Evolutionary conservation across 2,888 invertebrate genomes (phyloP), one percentile per base, ranked within the genome.

Genomic region (Malthinus flaveolus): DNA sequence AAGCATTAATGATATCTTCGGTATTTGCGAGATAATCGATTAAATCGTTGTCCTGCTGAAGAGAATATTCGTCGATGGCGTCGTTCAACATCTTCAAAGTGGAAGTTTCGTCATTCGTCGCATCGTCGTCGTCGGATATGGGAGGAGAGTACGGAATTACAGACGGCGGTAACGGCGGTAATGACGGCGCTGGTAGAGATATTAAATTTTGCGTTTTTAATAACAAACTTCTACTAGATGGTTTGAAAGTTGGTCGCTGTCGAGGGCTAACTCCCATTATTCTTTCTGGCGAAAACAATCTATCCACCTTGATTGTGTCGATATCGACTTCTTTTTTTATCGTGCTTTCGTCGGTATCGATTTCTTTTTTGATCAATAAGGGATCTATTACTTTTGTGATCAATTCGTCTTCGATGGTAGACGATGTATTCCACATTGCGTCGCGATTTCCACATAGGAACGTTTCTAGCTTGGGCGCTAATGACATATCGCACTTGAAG

Each of bases 121-220:
- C 35, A 49, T 75, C 75, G 56, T 80, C 80, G 53, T 79, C 79
- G 58, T 80, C 80, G 10, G 79, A 78, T 66, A 75, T 76, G 5
- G 78, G 79, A 12, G 79, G 79, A 35, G 72, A 70, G 32, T 71
- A 69, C n/a, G 68, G 67, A 42, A 66, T 66, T 11, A 49, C 56
- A 37, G 49, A 54, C 54, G 15, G 46, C 44, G 42, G 58, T 36
- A 44, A 56, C 49, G 37, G 37, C 34, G n/a, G 35, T 9, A 4
- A 45, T 44, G 10, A 49, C 15, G 15, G 9, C 23, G 54, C 51
- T 37, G 45, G 63, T 23, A 3, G 23, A 23, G 23, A 23, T 23
- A 23, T 23, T 23, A 23, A 23, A 23, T 23, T 23, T 23, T 42
- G 39, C 6, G 67, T 64, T 53, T 63, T 68, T 37, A 69, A 57